Evolutionary conservation across 2,888 invertebrate genomes (phyloP).

Genomic region (Cinara cedri): DNA sequence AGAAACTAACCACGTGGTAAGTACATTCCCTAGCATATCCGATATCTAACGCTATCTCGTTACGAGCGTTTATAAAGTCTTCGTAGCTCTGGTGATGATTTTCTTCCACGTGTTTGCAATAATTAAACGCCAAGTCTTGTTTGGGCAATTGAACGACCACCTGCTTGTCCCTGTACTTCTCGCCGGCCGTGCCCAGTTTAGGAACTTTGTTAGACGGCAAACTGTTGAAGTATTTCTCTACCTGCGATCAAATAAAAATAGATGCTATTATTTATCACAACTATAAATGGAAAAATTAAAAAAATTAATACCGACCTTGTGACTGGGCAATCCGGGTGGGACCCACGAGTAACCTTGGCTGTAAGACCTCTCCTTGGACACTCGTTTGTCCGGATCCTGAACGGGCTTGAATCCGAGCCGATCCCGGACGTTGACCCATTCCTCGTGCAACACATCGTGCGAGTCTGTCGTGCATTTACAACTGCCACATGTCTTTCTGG

Average conservation of each 20-base stretch:
- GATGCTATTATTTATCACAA: not conserved
- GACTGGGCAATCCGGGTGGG: constrained; percentile 66
- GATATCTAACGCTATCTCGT: constrained; percentile 94
- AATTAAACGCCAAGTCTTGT: constrained; percentile 88
- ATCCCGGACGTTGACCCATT: constrained; percentile 79
- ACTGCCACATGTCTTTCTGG: constrained; percentile 89
- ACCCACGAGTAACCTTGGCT: constrained; percentile 76
- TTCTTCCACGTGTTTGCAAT: constrained; percentile 84
- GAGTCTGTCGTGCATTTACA: constrained; percentile 90
- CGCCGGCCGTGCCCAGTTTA: constrained; percentile 76
- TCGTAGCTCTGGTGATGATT: constrained; percentile 82
- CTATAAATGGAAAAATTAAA: not conserved
- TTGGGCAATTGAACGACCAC: constrained; percentile 89
- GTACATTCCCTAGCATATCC: constrained; percentile 68
- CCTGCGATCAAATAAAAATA: constrained; percentile 67
- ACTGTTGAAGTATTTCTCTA: constrained; percentile 90
- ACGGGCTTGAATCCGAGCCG: constrained; percentile 74
- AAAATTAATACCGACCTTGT: constrained; percentile 59
- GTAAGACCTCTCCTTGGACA: constrained; percentile 68
- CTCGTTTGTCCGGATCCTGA: constrained; percentile 65
- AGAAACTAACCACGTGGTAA: constrained; percentile 62
- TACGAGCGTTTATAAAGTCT: constrained; percentile 91
- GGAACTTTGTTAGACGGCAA: constrained; percentile 81
- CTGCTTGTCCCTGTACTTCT: constrained; percentile 79
- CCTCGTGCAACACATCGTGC: constrained; percentile 89